Conservation (phyloP, 2,888 invertebrate genomes). For the Lutraria lutraria region DNA sequence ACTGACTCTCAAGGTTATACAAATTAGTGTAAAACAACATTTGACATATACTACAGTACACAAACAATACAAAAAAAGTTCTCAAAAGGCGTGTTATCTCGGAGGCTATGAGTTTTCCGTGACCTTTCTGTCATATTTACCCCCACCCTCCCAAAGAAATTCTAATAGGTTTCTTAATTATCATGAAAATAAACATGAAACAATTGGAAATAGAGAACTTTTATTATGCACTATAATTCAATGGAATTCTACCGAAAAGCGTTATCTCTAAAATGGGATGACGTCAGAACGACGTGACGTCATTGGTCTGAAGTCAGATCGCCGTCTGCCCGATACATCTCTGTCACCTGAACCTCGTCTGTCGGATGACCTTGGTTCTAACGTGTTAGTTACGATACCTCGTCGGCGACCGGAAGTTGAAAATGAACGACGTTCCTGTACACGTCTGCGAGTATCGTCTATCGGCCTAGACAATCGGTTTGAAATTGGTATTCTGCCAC, state of each 20-base stretch:
- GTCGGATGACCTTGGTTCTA: background rate
- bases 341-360: conserved; percentile 5
- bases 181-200: too few species aligned
- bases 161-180: too few species aligned
- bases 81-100: too few species aligned
- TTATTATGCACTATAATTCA: conserved; percentile 10
- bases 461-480: background rate
- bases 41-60: too few species aligned
- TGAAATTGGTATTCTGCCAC: background rate
- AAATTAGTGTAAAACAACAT: too few species aligned
- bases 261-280: background rate
- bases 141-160: too few species aligned
- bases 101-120: too few species aligned
- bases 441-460: background rate
- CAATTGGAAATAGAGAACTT: too few species aligned
- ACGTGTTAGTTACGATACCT: background rate
- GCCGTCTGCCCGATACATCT: background rate
- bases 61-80: too few species aligned
- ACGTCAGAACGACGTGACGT: conserved; percentile 6
- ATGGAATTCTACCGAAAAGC: background rate
- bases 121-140: too few species aligned
- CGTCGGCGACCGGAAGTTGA: background rate
- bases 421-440: conserved; percentile 10
- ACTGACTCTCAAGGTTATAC: too few species aligned
- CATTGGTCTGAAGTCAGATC: background rate